These are phyloP conservation scores for Orestias chungarensis DNA, from an alignment of 2,797 vertebrate genomes.

Conservation along the genomic window DNA sequence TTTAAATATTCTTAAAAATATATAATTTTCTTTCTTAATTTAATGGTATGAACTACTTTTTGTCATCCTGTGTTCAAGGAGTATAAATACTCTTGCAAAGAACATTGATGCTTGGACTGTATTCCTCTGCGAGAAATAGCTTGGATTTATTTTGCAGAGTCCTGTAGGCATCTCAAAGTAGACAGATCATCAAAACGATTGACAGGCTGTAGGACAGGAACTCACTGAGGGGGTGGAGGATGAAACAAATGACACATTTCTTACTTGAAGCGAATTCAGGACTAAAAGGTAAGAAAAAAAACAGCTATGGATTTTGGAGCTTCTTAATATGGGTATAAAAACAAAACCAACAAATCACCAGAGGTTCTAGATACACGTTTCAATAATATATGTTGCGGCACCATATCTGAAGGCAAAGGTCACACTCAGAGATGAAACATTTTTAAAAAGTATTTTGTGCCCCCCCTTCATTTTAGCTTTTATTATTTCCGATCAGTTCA, in stretches of 20 bases:
- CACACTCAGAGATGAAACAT: not conserved
- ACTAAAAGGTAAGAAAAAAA: constrained; percentile 16
- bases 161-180: constrained; percentile 43
- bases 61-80: not conserved
- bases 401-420: not conserved
- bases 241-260: constrained; percentile 17
- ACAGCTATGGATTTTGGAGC: not conserved
- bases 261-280: constrained; percentile 11
- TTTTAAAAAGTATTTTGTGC: not conserved
- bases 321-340: constrained; percentile 3
- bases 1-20: too few relatives aligned
- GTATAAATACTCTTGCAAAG: constrained; percentile 2
- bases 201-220: constrained; percentile 38
- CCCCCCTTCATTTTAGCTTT: not conserved
- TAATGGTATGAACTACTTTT: not conserved
- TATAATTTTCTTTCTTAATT: not conserved
- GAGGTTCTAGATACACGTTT: constrained; percentile 2
- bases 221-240: constrained; percentile 22
- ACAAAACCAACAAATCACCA: not conserved
- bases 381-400: not conserved
- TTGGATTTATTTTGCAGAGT: constrained; percentile 38
- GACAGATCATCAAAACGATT: constrained; percentile 52
- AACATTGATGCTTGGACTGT: constrained; percentile 17
- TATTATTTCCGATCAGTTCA: not conserved
- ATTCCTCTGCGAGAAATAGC: constrained; percentile 31